Evolutionary conservation across 2,888 invertebrate species (phyloP), one percentile per base, ranked within the genome.

Genomic region (Brachylomia viminalis): DNA sequence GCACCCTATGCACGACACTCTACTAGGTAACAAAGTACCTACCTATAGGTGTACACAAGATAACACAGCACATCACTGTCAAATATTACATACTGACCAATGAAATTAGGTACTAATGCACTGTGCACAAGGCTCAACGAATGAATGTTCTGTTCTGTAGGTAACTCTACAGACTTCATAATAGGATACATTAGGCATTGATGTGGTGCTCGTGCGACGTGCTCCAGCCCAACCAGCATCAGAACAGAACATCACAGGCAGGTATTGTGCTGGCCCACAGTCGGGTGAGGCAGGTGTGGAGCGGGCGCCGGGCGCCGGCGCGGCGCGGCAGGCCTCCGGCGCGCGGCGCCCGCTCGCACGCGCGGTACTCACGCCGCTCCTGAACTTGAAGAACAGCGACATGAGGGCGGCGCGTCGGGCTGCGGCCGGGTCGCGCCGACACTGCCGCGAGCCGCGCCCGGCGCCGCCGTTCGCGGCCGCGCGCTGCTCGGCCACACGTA

Each of bases 301-400:
- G 77, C 79, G 82, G 61, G 17, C 61, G 56, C 47, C 13, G 61
- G 30, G 49, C n/a, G 56, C 58, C 30, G 27, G 59, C 17, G 52
- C 17, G 52, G 6, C 6, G 30, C 23, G 38, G 20, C 15, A 47
- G 20, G 52, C 10, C 38, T 23, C 20, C 17, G 23, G 49, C 30
- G 52, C 30, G 1, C 70, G 33, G 59, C 62, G 58, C 56, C 52
- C 58, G 58, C 68, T 47, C 65, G 65, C 72, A 7, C 49, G 62
- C 67, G 71, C 67, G 84, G 87, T 95, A 96, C 96, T 97, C 93
- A 96, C 96, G 88, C 92, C 93, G 92, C 94, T 96, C 92, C 96
- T 92, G 93, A 97, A 96, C 93, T 96, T 97, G 95, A 97, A 97
- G 93, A 97, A 97, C 89, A 96, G 94, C 92, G 96, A 96, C 96